A percentile compares a stretch with the other conserved stretches of the same genome.
Evolutionary conservation across 2,113 vertebrate genomes (phyloP).

Genomic region (Phylloscopus whistleri): DNA sequence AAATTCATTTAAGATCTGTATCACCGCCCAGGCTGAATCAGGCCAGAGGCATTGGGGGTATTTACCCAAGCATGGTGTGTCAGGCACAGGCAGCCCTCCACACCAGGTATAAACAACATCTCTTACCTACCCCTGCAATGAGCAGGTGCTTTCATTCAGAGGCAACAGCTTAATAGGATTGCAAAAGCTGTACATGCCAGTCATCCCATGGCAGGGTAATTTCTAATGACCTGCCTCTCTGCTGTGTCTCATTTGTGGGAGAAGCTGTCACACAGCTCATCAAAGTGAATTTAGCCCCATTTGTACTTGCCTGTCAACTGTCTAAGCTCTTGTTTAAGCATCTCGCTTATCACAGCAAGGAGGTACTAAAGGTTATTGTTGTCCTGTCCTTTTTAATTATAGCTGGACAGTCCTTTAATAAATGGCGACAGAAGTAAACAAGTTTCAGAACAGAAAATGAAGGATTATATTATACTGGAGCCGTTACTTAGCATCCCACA

Average conservation of each 20-base stretch:
- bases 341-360: not conserved
- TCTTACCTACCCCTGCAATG: not conserved
- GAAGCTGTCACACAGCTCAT: not conserved
- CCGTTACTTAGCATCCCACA: not conserved
- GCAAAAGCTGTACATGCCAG: not conserved
- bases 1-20: not conserved
- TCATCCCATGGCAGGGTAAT: not conserved
- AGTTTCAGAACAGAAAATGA: constrained; percentile 1
- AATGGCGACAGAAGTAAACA: constrained; percentile 19
- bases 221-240: constrained; percentile 22
- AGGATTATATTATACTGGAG: not conserved
- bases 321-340: constrained; percentile 8
- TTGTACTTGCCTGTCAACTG: constrained; percentile 23
- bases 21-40: not conserved
- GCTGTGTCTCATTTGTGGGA: not conserved
- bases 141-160: not conserved
- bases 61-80: not conserved
- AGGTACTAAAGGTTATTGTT: constrained; percentile 32
- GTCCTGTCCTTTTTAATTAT: constrained; percentile 39
- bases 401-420: constrained; percentile 19
- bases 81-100: not conserved
- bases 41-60: not conserved
- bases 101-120: not conserved
- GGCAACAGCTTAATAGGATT: not conserved
- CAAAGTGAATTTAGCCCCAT: constrained; percentile 26